Base-by-base conservation (phyloP, 2,113 vertebrate species). In the Oryctolagus cuniculus region DNA sequence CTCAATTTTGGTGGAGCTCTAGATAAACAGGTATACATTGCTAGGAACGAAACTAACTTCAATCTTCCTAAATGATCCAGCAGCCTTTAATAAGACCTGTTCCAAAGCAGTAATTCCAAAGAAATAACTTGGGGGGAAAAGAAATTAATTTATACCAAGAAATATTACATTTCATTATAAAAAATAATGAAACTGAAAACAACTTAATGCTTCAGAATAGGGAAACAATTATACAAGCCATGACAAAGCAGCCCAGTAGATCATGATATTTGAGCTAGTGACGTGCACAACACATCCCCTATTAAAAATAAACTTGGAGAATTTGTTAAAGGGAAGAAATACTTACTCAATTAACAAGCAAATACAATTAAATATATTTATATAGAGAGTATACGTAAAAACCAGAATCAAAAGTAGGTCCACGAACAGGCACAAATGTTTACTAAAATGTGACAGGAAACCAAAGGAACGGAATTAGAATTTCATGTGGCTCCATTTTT, bases 121-220 rank as follows among this genome's bases (percentile, higher is more conserved):
- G 90, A 95, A 95, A 91, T 87, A 91, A 92, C 88, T 53, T 0
- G 1, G 10, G 49, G 61, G 4, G 82, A 27, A 58, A 9, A 78
- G 36, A 85, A 67, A 95, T 95, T 86, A 95, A 95, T 96, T 89
- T 91, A 95, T 27, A 83, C 16, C 27, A 80, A 94, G 78, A 92
- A 92, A 91, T 96, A 91, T 38, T 82, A 63, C 53, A 90, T 95
- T 96, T 94, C 74, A 92, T 86, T 96, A 81, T 63, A 92, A 93
- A 94, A 44, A 89, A 92, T 93, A 92, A 96, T 95, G 81, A 97
- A 93, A 88, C 0, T 74, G 78, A 83, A 91, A 95, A 87, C 64
- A 93, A 61, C 38, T 31, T 67, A 89, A 86, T 70, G 36, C 17
- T 91, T 94, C 79, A 87, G 95, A 90, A 58, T 61, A 87, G 67